phyloP scores from a whole-genome alignment of 2,888 invertebrate genomes.

The Netelia fuscicornis region DNA sequence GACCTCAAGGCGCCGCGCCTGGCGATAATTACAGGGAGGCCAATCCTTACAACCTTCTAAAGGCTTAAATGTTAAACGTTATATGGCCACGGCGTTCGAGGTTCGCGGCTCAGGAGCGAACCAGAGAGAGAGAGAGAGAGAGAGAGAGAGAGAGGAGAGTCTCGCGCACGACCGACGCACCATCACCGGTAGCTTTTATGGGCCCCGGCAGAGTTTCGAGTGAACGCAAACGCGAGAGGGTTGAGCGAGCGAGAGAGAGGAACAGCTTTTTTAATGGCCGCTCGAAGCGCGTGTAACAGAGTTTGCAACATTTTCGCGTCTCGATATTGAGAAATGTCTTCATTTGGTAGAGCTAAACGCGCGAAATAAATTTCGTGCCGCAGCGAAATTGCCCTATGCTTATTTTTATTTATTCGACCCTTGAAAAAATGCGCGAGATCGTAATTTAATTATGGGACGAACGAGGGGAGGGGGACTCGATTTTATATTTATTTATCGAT shows the following conservation, averaged over 20 bases:
- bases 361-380: too few species aligned
- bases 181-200: conserved; percentile 82
- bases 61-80: conserved; percentile 85
- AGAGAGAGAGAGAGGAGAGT: conserved; percentile 20
- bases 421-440: too few species aligned
- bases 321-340: conserved; percentile 40
- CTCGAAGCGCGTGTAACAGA: conserved; percentile 49
- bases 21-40: conserved; percentile 85
- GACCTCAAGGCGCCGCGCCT: conserved; percentile 85
- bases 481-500: neutral
- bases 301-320: conserved; percentile 52
- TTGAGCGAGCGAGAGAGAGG: conserved; percentile 10
- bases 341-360: neutral
- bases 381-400: too few species aligned
- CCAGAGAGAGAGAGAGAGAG: conserved; percentile 16
- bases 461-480: neutral
- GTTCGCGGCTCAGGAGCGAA: conserved; percentile 26
- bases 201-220: conserved; percentile 72
- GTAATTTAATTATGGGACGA: too few species aligned
- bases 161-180: conserved; percentile 75
- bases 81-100: conserved; percentile 70
- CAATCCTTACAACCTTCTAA: conserved; percentile 84
- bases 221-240: conserved; percentile 44
- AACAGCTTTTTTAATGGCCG: conserved; percentile 55
- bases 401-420: too few species aligned